These are phyloP conservation scores for Sebastes minor DNA, from an alignment of 2,797 vertebrate species.

Conservation along the genomic window DNA sequence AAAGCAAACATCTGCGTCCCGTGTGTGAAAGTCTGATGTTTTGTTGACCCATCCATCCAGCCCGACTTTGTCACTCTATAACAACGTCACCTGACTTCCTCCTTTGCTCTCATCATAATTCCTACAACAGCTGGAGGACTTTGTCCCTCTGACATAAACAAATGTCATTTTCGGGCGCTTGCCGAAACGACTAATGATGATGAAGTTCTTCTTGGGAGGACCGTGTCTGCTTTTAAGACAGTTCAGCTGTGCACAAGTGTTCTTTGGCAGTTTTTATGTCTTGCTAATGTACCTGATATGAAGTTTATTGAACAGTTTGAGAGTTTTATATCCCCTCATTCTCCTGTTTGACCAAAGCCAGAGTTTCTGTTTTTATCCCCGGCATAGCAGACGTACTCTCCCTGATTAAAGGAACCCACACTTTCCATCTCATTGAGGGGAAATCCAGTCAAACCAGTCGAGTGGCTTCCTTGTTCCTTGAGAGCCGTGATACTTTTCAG, in stretches of 20 bases:
- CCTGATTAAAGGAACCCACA: not conserved
- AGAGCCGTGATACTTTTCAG: not conserved
- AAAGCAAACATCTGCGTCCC: too few species aligned
- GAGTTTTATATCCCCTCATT: not conserved
- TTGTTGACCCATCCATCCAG: not conserved
- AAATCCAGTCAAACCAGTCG: conserved; percentile 28
- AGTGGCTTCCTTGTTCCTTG: conserved; percentile 20
- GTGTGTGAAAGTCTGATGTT: too few species aligned
- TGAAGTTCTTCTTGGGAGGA: not conserved
- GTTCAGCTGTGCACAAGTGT: not conserved
- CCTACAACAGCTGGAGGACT: not conserved
- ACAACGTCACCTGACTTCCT: not conserved
- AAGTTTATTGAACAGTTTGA: not conserved
- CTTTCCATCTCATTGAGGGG: not conserved
- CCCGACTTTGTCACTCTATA: not conserved
- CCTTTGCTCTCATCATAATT: not conserved
- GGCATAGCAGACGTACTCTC: not conserved
- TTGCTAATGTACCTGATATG: not conserved
- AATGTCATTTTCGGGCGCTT: not conserved
- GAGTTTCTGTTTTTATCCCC: not conserved
- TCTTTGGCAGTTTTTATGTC: not conserved
- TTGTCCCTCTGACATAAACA: not conserved
- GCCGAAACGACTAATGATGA: not conserved
- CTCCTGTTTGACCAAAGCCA: not conserved
- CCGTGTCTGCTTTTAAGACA: not conserved